Percentiles rank a stretch among this genome's conserved stretches.
phyloP scores from a whole-genome alignment of 2,113 vertebrate genomes.

The Oenanthe melanoleuca region DNA sequence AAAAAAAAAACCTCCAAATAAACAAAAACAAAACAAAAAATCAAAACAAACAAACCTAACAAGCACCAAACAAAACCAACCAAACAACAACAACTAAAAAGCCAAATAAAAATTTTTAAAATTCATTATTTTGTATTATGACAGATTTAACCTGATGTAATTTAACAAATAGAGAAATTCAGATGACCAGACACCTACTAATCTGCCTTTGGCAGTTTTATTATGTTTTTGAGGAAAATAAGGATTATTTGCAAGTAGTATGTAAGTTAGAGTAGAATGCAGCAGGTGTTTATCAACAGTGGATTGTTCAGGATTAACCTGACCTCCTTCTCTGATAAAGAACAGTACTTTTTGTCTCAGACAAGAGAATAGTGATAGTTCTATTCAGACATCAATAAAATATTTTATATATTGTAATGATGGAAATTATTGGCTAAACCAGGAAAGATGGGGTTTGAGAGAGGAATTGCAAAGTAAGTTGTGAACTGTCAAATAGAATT shows the following conservation, averaged over 20 bases:
- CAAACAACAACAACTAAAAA: neutral
- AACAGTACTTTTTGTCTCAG: neutral
- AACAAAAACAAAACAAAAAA: neutral
- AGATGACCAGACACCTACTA: neutral
- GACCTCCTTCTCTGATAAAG: neutral
- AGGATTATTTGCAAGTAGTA: neutral
- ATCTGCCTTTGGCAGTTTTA: neutral
- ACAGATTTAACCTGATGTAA: neutral
- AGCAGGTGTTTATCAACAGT: neutral
- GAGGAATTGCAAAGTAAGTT: neutral
- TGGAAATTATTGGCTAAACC: neutral
- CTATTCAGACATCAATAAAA: neutral
- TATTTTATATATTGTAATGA: neutral
- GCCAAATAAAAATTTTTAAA: accelerated
- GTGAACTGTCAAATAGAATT: neutral
- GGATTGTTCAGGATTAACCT: neutral
- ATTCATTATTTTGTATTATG: neutral
- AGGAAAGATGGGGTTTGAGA: neutral
- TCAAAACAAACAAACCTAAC: neutral
- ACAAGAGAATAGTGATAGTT: neutral
- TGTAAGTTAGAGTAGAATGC: neutral
- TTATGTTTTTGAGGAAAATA: neutral
- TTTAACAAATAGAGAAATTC: neutral
- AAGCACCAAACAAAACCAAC: neutral
- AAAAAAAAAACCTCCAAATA: neutral